These are phyloP conservation scores for Pachycephala philippinensis DNA, from an alignment of 2,113 vertebrate genomes.

Conservation along the genomic window DNA sequence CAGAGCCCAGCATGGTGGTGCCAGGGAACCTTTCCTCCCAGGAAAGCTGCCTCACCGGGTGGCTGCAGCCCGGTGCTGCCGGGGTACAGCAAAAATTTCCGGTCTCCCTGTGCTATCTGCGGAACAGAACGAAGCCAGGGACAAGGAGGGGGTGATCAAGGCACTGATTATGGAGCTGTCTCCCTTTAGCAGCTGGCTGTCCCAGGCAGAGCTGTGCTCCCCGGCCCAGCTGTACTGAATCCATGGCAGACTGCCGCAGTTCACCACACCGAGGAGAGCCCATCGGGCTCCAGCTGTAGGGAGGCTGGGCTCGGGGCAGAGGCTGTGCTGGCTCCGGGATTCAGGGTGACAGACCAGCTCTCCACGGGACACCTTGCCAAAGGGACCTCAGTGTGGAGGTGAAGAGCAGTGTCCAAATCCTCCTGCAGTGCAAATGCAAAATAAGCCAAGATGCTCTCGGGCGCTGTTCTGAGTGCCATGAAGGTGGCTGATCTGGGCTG, in stretches of 20 bases:
- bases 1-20: background rate
- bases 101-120: background rate
- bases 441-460: background rate
- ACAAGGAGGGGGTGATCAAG: background rate
- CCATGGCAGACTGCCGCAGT: background rate
- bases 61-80: background rate
- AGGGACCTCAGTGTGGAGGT: background rate
- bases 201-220: background rate
- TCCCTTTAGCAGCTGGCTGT: background rate
- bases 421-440: background rate
- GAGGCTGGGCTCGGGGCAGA: background rate
- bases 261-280: background rate
- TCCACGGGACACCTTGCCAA: background rate
- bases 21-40: accelerated
- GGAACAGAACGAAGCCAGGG: background rate
- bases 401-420: background rate
- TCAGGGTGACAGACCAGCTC: background rate
- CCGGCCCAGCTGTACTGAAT: background rate
- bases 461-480: background rate
- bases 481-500: background rate
- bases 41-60: background rate
- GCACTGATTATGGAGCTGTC: background rate
- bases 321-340: background rate
- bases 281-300: background rate
- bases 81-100: background rate